These are phyloP conservation scores for Terebella lapidaria DNA, from an alignment of 2,888 invertebrate genomes.

Conservation along the genomic window DNA sequence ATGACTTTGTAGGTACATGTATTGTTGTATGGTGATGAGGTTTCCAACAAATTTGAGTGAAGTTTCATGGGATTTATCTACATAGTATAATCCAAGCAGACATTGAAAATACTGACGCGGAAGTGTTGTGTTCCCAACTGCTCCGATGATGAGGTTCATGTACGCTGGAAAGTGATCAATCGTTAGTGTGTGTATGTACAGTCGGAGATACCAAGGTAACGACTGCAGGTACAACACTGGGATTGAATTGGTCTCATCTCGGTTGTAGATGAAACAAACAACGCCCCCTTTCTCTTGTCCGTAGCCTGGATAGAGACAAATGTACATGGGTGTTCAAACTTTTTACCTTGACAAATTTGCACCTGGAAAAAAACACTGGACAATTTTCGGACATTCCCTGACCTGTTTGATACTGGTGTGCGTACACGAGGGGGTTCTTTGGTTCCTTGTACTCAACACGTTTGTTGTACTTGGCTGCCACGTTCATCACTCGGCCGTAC, in stretches of 20 bases:
- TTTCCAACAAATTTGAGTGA: too few relatives aligned
- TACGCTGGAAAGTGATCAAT: slow-evolving; percentile 55
- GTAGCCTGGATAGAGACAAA: slow-evolving; percentile 61
- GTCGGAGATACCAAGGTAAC: slow-evolving; percentile 61
- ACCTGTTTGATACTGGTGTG: slow-evolving; percentile 60
- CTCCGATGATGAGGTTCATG: not conserved
- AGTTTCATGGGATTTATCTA: too few relatives aligned
- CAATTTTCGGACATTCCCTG: too few relatives aligned
- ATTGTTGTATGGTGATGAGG: too few relatives aligned
- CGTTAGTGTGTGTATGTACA: slow-evolving; percentile 82
- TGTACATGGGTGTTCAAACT: not conserved
- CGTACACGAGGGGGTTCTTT: slow-evolving; percentile 65
- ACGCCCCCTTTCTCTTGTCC: slow-evolving; percentile 89
- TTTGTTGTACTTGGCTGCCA: slow-evolving; percentile 65
- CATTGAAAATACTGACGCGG: too few relatives aligned
- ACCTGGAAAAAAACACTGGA: too few relatives aligned
- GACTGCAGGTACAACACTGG: slow-evolving; percentile 81
- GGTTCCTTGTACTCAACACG: slow-evolving; percentile 29
- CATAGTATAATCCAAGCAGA: too few relatives aligned
- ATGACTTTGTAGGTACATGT: too few relatives aligned
- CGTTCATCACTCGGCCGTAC: slow-evolving; percentile 60
- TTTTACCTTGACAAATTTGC: too few relatives aligned
- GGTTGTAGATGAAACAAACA: slow-evolving; percentile 77
- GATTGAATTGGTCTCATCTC: slow-evolving; percentile 59
- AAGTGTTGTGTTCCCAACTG: slow-evolving; percentile 26